Percentiles rank a stretch among this genome's conserved stretches.
Conservation (phyloP, 1,140 invertebrate genomes). For the Prorops nasuta region DNA sequence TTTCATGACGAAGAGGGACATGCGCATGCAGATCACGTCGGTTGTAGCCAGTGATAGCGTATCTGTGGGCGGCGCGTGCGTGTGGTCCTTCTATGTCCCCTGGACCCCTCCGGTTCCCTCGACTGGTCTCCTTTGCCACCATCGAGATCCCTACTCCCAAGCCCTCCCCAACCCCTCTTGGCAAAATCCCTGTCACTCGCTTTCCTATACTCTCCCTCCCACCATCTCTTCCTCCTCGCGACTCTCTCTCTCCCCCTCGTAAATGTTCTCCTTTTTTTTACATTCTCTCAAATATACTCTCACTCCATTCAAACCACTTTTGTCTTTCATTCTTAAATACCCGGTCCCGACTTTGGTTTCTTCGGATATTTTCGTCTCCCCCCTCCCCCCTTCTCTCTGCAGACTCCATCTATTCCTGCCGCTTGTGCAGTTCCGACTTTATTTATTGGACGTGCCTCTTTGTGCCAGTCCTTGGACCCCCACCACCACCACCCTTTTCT, state of each 20-base stretch:
- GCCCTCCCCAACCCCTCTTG: conserved; percentile 16
- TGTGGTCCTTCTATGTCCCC: conserved; percentile 50
- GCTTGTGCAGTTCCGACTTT: too few species aligned
- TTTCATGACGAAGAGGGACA: conserved; percentile 38
- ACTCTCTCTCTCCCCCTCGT: conserved; percentile 2
- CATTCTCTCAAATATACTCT: too few species aligned
- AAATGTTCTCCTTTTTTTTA: too few species aligned
- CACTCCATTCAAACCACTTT: too few species aligned
- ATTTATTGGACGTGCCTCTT: too few species aligned
- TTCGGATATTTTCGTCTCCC: conserved; percentile 6
- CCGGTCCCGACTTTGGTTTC: conserved; percentile 5
- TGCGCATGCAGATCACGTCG: conserved; percentile 54
- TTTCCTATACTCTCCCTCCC: conserved; percentile 4
- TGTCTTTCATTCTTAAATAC: conserved; percentile 4
- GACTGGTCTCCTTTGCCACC: background rate
- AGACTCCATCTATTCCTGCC: too few species aligned
- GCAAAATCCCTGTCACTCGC: conserved; percentile 11
- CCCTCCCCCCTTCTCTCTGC: conserved; percentile 6
- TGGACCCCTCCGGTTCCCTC: too few species aligned
- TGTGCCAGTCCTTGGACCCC: too few species aligned
- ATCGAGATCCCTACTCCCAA: conserved; percentile 4
- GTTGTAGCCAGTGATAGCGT: conserved; percentile 51
- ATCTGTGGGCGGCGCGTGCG: conserved; percentile 55
- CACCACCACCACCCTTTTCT: too few species aligned
- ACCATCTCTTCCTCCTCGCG: background rate